phyloP scores from a whole-genome alignment of 2,797 vertebrate genomes.

The Cyprinella venusta region DNA sequence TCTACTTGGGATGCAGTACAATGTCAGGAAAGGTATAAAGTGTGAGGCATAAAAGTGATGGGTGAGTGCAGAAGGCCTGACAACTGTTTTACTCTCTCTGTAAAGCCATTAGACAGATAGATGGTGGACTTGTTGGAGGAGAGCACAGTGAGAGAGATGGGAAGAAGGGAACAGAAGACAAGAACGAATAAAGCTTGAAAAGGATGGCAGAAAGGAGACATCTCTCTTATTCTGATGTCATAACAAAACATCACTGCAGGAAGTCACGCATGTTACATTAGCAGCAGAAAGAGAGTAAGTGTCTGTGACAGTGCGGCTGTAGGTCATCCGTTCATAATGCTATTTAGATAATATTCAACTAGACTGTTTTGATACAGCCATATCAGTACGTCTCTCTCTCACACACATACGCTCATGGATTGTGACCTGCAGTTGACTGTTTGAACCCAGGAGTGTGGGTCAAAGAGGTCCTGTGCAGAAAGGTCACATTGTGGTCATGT shows the following conservation, averaged over 20 bases:
- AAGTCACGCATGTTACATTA: slow-evolving; percentile 30
- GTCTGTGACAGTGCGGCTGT: not conserved
- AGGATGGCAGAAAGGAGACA: slow-evolving; percentile 20
- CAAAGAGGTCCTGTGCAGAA: slow-evolving; percentile 85
- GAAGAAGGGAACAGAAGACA: slow-evolving; percentile 49
- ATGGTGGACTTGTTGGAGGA: slow-evolving; percentile 75
- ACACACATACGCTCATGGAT: slow-evolving; percentile 43
- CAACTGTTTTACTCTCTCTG: slow-evolving; percentile 88
- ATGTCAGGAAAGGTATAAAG: slow-evolving; percentile 39
- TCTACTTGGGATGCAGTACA: not conserved
- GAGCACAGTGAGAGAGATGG: slow-evolving; percentile 6
- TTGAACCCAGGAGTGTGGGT: slow-evolving; percentile 92
- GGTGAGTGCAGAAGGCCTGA: slow-evolving; percentile 89
- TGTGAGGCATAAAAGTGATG: slow-evolving; percentile 83
- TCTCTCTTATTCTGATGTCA: slow-evolving; percentile 37
- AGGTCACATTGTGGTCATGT: slow-evolving; percentile 93
- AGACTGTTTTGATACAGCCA: slow-evolving; percentile 1
- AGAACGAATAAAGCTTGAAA: slow-evolving; percentile 53
- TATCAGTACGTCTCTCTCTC: not conserved
- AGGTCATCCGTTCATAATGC: slow-evolving; percentile 24
- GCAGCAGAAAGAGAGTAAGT: slow-evolving; percentile 8
- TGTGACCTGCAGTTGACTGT: slow-evolving; percentile 95
- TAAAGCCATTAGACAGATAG: slow-evolving; percentile 90
- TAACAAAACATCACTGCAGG: slow-evolving; percentile 39
- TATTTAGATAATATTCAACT: slow-evolving; percentile 29